A percentile compares a stretch with the other conserved stretches of the same genome.
These are phyloP conservation scores for Operophtera brumata DNA, from an alignment of 2,888 invertebrate genomes.

Conservation along the genomic window DNA sequence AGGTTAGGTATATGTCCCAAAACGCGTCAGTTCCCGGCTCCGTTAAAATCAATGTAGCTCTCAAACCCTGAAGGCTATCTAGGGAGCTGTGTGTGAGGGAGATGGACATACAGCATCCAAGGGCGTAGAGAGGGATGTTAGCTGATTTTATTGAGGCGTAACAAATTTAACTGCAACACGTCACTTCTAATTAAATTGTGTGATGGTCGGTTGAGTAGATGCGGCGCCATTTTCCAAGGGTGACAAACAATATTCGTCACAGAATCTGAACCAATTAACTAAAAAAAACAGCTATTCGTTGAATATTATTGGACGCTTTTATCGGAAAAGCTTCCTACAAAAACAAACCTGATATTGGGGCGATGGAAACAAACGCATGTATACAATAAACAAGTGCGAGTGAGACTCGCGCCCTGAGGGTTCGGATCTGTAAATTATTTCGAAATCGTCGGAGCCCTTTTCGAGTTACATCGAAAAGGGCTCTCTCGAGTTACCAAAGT, in stretches of 20 bases:
- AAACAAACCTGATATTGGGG: background rate
- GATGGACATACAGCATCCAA: conserved; percentile 25
- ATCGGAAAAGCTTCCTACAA: background rate
- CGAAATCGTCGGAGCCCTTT: too few relatives aligned
- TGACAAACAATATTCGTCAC: background rate
- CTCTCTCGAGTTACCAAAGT: too few relatives aligned
- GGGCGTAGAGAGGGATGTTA: conserved; percentile 33
- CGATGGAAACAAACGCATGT: too few relatives aligned
- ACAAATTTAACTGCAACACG: conserved; percentile 49
- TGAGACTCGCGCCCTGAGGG: too few relatives aligned
- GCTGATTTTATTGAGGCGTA: conserved; percentile 48
- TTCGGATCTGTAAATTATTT: too few relatives aligned
- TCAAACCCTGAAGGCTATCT: conserved; percentile 47
- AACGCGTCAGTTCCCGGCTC: conserved; percentile 34
- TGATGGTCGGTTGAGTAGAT: conserved; percentile 8
- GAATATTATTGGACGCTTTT: background rate
- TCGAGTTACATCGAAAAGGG: too few relatives aligned
- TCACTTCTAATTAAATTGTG: conserved; percentile 45
- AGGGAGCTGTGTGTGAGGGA: conserved; percentile 41
- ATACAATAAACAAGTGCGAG: too few relatives aligned
- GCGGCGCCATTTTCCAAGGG: background rate
- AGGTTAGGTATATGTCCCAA: conserved; percentile 3
- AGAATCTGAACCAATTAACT: background rate
- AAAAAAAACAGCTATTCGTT: background rate
- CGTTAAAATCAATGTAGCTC: conserved; percentile 59